Base-by-base conservation (phyloP, 2,888 invertebrate genomes). In the Zaprionus obscuricornis region DNA sequence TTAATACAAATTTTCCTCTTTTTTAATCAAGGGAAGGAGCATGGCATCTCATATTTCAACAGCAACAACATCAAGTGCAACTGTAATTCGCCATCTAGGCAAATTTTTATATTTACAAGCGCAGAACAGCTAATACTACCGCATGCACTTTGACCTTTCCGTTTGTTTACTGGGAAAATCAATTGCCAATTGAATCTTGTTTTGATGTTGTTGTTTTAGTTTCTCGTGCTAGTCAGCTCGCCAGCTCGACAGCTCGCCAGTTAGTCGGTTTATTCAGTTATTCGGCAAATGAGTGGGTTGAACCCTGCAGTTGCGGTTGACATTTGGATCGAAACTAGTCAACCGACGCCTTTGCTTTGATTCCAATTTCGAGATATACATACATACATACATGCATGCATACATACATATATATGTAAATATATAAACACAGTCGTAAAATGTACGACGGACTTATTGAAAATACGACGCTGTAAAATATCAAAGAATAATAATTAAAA, bases 301-400 rank as follows among this genome's bases (percentile, higher is more conserved):
- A 52, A 55, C 68, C 74, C 68, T 29, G 52, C 37, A 59, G 74
- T 52, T 43, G 55, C 37, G 52, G 49, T 55, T 73, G 71, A 64
- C 71, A 71, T 71, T 71, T 73, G 27, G 54, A 40, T 31, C 51
- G 47, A 47, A 67, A 50, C 49, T 24, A 33, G 40, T 26, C 34
- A 43, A 45, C 40, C 10, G 50, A 52, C 55, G 66, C 47, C 57
- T 62, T 54, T 27, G 31, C 18, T 24, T 50, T 39, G 39, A 29
- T 16, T 14, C 2, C 27, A n/a, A n/a, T 11, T 29, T 47, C n/a
- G 14, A 4, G 27, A 27, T 7, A 20, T 1, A 46, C n/a, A n/a
- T n/a, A n/a, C n/a, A n/a, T n/a, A n/a, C n/a, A n/a, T n/a, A n/a
- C n/a, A n/a, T n/a, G n/a, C n/a, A n/a, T n/a, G n/a, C n/a, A n/a